Evolutionary conservation across 2,113 vertebrate genomes (phyloP).

Genomic region (Phainopepla nitens): DNA sequence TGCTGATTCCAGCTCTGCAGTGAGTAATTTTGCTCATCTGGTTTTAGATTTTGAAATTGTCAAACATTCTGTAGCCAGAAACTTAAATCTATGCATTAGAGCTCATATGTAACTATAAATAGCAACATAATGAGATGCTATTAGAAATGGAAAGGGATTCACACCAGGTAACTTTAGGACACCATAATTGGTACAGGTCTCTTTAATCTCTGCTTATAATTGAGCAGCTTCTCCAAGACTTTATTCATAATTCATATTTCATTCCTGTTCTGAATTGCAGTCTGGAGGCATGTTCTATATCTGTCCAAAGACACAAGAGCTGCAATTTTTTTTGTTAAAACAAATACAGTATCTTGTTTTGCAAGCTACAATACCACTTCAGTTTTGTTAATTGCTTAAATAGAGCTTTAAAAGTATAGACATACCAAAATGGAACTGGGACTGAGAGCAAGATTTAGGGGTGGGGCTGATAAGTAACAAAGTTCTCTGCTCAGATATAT

Average conservation of each 20-base stretch:
- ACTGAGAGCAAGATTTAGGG: not conserved
- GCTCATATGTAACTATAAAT: not conserved
- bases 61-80: not conserved
- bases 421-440: not conserved
- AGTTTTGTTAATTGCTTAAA: not conserved
- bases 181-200: not conserved
- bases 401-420: not conserved
- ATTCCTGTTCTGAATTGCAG: not conserved
- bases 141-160: not conserved
- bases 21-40: not conserved
- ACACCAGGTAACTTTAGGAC: not conserved
- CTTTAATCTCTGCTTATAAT: not conserved
- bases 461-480: not conserved
- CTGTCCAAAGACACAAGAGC: not conserved
- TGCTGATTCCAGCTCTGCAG: not conserved
- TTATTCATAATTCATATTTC: not conserved
- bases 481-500: not conserved
- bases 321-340: not conserved
- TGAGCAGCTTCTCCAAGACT: not conserved
- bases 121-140: not conserved
- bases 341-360: not conserved
- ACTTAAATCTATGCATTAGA: not conserved
- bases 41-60: not conserved
- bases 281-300: not conserved
- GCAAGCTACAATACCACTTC: not conserved